phyloP scores from a whole-genome alignment of 2,888 invertebrate genomes.

The Ernsta delagoae region DNA sequence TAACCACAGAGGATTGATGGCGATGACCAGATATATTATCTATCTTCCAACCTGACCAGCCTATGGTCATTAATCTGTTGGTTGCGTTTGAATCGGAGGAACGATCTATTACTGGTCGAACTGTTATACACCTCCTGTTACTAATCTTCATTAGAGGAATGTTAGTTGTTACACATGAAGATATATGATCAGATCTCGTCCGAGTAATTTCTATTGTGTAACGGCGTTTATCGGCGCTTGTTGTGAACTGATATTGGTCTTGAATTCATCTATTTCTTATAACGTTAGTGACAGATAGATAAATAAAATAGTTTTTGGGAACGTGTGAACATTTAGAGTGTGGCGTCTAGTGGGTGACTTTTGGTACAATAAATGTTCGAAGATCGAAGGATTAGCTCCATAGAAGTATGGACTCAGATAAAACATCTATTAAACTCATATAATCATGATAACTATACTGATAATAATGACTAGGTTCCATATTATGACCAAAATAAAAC shows the following conservation, averaged over 20 bases:
- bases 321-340: no score
- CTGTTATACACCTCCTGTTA: conserved; percentile 36
- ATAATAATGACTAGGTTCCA: no score
- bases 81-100: conserved; percentile 67
- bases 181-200: conserved; percentile 31
- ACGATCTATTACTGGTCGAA: conserved; percentile 64
- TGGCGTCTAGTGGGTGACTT: no score
- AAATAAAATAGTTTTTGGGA: no score
- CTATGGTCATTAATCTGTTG: conserved; percentile 77
- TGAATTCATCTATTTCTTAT: neutral
- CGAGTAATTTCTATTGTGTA: conserved; percentile 27
- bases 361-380: no score
- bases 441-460: no score
- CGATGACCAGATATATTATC: conserved; percentile 80
- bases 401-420: no score
- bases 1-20: conserved; percentile 77
- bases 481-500: no score
- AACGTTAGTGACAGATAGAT: conserved; percentile 7
- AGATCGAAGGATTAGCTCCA: no score
- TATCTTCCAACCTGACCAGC: conserved; percentile 72
- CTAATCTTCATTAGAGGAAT: conserved; percentile 36
- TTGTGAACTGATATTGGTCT: conserved; percentile 1
- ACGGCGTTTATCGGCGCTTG: neutral
- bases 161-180: conserved; percentile 26
- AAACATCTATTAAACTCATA: no score